These are phyloP conservation scores for Pteria penguin DNA, from an alignment of 2,888 invertebrate species.

Conservation along the genomic window DNA sequence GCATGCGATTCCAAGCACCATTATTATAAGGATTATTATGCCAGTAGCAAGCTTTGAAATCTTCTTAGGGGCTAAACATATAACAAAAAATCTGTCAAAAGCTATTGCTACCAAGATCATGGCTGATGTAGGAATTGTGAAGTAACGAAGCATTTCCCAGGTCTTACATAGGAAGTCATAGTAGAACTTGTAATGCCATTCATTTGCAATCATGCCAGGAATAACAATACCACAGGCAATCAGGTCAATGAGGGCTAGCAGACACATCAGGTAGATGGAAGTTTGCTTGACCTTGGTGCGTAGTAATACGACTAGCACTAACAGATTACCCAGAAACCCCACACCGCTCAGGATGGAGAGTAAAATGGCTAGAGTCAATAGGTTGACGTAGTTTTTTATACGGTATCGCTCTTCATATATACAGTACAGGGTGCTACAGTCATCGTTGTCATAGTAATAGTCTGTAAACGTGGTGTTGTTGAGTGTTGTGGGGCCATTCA, in stretches of 20 bases:
- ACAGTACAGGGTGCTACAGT: constrained; percentile 46
- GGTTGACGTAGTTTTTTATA: constrained; percentile 17
- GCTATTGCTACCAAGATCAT: constrained; percentile 69
- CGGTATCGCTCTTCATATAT: constrained; percentile 38
- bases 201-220: constrained; percentile 63
- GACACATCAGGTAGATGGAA: constrained; percentile 64
- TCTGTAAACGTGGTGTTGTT: background rate
- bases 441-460: background rate
- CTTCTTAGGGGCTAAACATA: constrained; percentile 55
- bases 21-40: constrained; percentile 50
- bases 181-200: constrained; percentile 59
- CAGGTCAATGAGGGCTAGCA: constrained; percentile 69
- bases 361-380: constrained; percentile 42
- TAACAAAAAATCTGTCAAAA: constrained; percentile 69
- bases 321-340: constrained; percentile 58
- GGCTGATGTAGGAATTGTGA: constrained; percentile 65
- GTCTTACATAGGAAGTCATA: constrained; percentile 63
- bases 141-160: constrained; percentile 59
- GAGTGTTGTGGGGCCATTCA: background rate
- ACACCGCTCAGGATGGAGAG: constrained; percentile 45
- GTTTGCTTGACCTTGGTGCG: constrained; percentile 50
- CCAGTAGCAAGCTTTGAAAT: constrained; percentile 49
- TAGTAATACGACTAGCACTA: constrained; percentile 59
- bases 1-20: constrained; percentile 50
- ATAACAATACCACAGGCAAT: constrained; percentile 67